phyloP scores from a whole-genome alignment of 2,797 vertebrate species.

The Lepilemur ruficaudatus region DNA sequence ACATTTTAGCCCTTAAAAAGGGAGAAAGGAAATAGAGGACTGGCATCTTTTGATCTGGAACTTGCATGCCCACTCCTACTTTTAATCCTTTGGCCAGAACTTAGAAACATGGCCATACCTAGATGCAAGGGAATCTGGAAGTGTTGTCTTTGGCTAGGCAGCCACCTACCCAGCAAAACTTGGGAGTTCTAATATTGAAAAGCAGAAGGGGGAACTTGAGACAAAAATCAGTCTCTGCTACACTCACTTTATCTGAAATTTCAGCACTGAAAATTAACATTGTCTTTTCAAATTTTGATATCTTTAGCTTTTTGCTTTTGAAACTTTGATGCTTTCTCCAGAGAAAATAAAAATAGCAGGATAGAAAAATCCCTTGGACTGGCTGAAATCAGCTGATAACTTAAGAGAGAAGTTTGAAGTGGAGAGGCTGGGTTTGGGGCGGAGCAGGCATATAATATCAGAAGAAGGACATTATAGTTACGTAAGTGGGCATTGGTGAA shows the following conservation, averaged over 20 bases:
- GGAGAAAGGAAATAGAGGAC: background rate
- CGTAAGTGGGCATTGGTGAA: background rate
- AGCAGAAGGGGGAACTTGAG: background rate
- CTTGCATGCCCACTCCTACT: background rate
- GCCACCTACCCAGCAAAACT: background rate
- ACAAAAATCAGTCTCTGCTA: background rate
- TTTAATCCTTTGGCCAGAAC: background rate
- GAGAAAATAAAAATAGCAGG: background rate
- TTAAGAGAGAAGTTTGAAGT: background rate
- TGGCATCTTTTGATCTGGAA: background rate
- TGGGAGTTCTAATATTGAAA: background rate
- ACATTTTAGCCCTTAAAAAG: background rate
- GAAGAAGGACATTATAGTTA: background rate
- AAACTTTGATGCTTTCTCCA: background rate
- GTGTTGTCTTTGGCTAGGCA: background rate
- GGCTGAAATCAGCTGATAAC: background rate
- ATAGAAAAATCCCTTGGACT: background rate
- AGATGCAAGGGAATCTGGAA: background rate
- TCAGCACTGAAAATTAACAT: background rate
- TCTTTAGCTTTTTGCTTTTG: background rate
- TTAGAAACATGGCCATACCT: background rate
- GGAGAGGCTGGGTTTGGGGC: background rate
- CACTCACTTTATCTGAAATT: background rate
- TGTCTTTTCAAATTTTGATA: background rate
- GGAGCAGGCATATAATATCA: background rate